These are phyloP conservation scores for Penaeus vannamei DNA, from an alignment of 1,140 invertebrate genomes.

Conservation along the genomic window DNA sequence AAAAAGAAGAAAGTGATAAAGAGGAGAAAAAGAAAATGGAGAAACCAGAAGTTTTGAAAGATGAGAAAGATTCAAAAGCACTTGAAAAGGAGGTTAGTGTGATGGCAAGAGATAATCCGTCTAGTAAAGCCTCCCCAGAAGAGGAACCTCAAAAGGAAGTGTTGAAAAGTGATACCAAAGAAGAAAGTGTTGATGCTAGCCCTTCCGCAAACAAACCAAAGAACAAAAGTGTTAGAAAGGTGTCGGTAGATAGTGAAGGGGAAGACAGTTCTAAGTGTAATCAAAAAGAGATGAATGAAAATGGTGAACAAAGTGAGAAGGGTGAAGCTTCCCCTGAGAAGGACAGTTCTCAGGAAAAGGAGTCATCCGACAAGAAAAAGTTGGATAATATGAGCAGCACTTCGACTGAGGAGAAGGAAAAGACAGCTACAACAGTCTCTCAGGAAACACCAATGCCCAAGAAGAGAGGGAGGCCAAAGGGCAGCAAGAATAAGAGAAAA, in stretches of 20 bases:
- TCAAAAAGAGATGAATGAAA: background rate
- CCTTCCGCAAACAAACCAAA: constrained; percentile 48
- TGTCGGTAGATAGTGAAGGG: background rate
- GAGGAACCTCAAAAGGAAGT: constrained; percentile 35
- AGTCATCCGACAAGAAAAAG: background rate
- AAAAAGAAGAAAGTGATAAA: background rate
- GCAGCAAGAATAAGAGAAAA: constrained; percentile 67
- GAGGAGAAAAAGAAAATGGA: constrained; percentile 35
- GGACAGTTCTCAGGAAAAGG: constrained; percentile 21
- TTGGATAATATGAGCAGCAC: background rate
- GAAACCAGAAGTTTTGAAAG: constrained; percentile 18
- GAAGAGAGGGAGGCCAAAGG: constrained; percentile 65
- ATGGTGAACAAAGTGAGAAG: constrained; percentile 33
- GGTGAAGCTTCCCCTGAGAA: constrained; percentile 9
- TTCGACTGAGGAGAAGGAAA: constrained; percentile 11
- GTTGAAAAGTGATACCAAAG: constrained; percentile 60
- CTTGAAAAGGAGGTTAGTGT: background rate
- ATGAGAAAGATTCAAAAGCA: background rate
- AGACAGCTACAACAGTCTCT: background rate
- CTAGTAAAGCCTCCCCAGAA: constrained; percentile 19
- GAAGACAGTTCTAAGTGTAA: background rate
- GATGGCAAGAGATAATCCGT: constrained; percentile 18
- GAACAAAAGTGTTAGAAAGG: constrained; percentile 47
- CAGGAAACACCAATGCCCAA: constrained; percentile 48
- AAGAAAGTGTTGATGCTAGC: constrained; percentile 36